A percentile compares a stretch with the other conserved stretches of the same genome.
phyloP scores from a whole-genome alignment of 30 jellyfish, hydroid and myxozoan genomes.

The Hydractinia symbiolongicarpus region DNA sequence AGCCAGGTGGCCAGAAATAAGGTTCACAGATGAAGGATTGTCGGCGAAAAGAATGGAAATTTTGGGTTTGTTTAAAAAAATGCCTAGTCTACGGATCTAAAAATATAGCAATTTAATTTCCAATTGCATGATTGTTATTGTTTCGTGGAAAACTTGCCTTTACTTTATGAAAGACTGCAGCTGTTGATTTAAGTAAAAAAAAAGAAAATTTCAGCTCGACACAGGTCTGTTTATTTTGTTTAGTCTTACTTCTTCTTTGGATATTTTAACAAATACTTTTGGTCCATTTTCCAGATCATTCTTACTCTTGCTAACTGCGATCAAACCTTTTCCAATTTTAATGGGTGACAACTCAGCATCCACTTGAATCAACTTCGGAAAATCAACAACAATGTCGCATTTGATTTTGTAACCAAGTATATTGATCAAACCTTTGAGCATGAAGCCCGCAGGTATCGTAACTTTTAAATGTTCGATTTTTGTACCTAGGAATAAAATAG shows the following conservation, averaged over 20 bases:
- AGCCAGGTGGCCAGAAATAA: too few species aligned
- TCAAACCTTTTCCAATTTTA: not conserved
- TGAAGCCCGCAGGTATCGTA: not conserved
- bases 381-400: conserved; percentile 6
- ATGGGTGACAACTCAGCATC: conserved; percentile 18
- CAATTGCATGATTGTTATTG: too few species aligned
- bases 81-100: too few species aligned
- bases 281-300: conserved; percentile 23
- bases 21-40: too few species aligned
- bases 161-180: too few species aligned
- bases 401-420: conserved; percentile 14
- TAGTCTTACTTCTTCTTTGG: conserved; percentile 1
- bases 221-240: too few species aligned
- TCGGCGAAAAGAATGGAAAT: too few species aligned
- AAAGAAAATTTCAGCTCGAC: too few species aligned
- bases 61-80: too few species aligned
- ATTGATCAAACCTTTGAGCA: conserved; percentile 12
- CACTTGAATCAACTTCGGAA: conserved; percentile 7
- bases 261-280: not conserved
- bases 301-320: not conserved
- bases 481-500: not conserved
- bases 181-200: too few species aligned
- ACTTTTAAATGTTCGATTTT: not conserved
- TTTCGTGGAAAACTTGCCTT: too few species aligned
- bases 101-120: too few species aligned